Percentiles rank a stretch among this genome's conserved stretches.
These are phyloP conservation scores for Drosophila algonquin DNA, from an alignment of 2,888 invertebrate species.

Conservation along the genomic window DNA sequence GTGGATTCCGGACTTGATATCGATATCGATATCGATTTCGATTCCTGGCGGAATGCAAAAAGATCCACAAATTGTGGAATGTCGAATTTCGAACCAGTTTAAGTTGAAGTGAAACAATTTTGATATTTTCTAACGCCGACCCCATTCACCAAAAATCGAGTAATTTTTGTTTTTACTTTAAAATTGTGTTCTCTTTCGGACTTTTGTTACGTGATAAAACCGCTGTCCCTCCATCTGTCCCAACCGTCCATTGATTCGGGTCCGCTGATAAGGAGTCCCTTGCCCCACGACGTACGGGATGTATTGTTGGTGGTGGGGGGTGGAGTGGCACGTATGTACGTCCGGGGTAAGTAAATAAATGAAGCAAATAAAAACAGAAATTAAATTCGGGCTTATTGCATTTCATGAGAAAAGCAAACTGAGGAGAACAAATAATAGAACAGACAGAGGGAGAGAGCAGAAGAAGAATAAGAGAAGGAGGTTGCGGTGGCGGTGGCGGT, in stretches of 20 bases:
- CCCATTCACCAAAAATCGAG: neutral
- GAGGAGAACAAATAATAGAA: constrained; percentile 2
- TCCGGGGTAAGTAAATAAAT: constrained; percentile 66
- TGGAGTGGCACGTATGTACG: constrained; percentile 37
- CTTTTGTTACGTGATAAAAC: constrained; percentile 62
- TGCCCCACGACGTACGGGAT: neutral
- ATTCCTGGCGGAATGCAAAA: neutral
- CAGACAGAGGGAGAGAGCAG: constrained; percentile 27
- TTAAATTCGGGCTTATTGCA: constrained; percentile 75
- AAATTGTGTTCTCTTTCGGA: constrained; percentile 43
- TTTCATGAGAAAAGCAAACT: constrained; percentile 76
- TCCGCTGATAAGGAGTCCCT: constrained; percentile 57
- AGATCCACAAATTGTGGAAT: neutral
- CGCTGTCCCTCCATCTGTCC: constrained; percentile 28
- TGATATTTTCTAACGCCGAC: too few species aligned
- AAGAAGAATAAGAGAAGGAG: constrained; percentile 33
- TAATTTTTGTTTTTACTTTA: constrained; percentile 30
- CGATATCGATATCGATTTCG: neutral
- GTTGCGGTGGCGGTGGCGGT: neutral
- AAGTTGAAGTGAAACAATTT: neutral
- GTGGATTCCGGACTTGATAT: neutral
- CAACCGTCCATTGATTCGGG: constrained; percentile 56
- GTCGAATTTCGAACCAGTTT: neutral
- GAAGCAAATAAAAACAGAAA: constrained; percentile 72
- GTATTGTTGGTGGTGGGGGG: neutral